Base-by-base conservation (phyloP, 2,888 invertebrate species). In the Neria commutata region DNA sequence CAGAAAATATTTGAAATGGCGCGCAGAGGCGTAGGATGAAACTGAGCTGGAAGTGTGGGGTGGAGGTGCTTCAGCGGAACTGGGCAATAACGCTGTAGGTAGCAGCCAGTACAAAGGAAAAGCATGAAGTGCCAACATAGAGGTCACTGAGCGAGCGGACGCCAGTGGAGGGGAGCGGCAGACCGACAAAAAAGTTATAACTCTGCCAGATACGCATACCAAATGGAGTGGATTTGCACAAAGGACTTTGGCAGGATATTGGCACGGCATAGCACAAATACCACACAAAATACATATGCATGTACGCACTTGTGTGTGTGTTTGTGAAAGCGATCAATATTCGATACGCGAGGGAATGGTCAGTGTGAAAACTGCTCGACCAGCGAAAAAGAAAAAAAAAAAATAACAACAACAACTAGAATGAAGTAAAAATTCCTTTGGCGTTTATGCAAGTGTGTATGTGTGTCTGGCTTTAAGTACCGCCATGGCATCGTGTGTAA, bases 201-300 rank as follows among this genome's bases (percentile, higher is more conserved):
- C 17, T n/a, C n/a, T 3, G 42, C 42, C 42, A 42, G 42, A 19
- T 42, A 42, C 42, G 42, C 42, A 42, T 42, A 42, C 42, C 19
- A 19, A 42, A 42, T 42, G 42, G 19, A 42, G 42, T 42, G 21
- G 42, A 14, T n/a, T 37, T 37, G 37, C 37, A 37, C 37, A 37
- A 37, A 37, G 37, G 37, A 37, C 37, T n/a, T n/a, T n/a, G n/a
- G 6, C 8, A 5, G 37, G 37, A 37, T 37, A 37, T 37, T 37
- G n/a, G 8, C n/a, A n/a, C 8, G n/a, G 10, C 8, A 37, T 6
- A 37, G 3, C 6, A 37, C 14, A 37, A 11, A 37, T 37, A 37
- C 4, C 37, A 37, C 14, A 37, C 37, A 37, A 37, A n/a, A 14
- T 37, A n/a, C 8, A 6, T 14, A 37, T 14, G n/a, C 3, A 14